Evolutionary conservation across 2,888 invertebrate species (phyloP).

Genomic region (Reticulitermes lucifugus): DNA sequence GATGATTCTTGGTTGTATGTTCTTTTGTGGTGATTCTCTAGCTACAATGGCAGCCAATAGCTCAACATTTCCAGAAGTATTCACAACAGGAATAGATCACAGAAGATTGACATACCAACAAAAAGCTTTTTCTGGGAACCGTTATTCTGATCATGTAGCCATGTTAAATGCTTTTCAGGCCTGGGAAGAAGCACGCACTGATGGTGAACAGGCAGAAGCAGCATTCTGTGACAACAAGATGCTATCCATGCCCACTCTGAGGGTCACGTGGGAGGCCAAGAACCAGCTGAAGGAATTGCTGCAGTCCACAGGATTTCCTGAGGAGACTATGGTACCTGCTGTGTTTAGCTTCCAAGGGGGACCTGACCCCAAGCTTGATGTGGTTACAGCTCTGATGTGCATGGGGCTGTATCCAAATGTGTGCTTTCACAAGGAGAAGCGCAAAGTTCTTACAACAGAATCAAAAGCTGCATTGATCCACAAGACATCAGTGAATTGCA

Average conservation of each 20-base stretch:
- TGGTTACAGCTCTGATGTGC: slow-evolving; percentile 86
- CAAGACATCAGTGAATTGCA: slow-evolving; percentile 96
- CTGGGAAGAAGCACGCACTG: slow-evolving; percentile 67
- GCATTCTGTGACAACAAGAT: slow-evolving; percentile 93
- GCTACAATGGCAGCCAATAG: slow-evolving; percentile 96
- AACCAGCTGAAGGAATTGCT: slow-evolving; percentile 76
- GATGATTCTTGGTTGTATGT: slow-evolving; percentile 94
- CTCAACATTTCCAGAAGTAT: slow-evolving; percentile 95
- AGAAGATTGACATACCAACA: slow-evolving; percentile 86
- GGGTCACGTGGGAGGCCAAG: slow-evolving; percentile 94
- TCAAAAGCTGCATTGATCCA: slow-evolving; percentile 95
- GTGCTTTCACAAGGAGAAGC: slow-evolving; percentile 93
- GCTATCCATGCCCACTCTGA: slow-evolving; percentile 87
- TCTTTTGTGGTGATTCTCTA: slow-evolving; percentile 90
- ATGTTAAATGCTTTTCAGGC: slow-evolving; percentile 91
- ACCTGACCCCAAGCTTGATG: slow-evolving; percentile 83
- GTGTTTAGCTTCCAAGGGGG: slow-evolving; percentile 80
- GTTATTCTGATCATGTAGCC: slow-evolving; percentile 95
- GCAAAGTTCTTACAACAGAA: slow-evolving; percentile 94
- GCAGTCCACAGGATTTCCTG: slow-evolving; percentile 87
- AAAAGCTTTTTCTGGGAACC: slow-evolving; percentile 84
- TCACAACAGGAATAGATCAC: slow-evolving; percentile 71
- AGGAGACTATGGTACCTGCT: slow-evolving; percentile 82
- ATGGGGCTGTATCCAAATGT: slow-evolving; percentile 98
- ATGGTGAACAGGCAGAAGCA: slow-evolving; percentile 74